Base-by-base conservation (phyloP, 2,113 vertebrate species). In the Daboia siamensis region DNA sequence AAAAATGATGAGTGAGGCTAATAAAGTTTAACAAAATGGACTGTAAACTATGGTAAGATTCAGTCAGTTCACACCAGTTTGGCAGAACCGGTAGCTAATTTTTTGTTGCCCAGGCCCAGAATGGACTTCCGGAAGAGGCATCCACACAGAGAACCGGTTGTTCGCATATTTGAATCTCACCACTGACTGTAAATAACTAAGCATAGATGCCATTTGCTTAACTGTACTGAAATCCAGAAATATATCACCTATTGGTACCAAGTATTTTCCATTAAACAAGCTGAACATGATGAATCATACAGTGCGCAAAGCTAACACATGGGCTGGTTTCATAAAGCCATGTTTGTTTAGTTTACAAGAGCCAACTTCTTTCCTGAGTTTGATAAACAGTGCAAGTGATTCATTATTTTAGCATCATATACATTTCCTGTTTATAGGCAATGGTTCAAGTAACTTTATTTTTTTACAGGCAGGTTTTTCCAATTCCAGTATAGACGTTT, bases 351-450 rank as follows among this genome's bases (percentile, higher is more conserved):
- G 88, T 90, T 92, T 93, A 93, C 33, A 90, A 48, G 56, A 90
- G 87, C 9, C 91, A 33, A 88, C 93, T 94, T 96, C 69, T 95
- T 96, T 95, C 94, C 95, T 95, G 89, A 51, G 2, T 95, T 92
- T 88, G 93, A 92, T 88, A 96, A 93, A 95, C 95, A 95, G 94
- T 92, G 94, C 59, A 94, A 94, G 84, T 96, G 96, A 97, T 92
- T 95, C 94, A 96, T 64, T 90, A 93, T 93, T 96, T 96, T 96
- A 94, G 94, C 92, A 94, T 52, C 94, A 91, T 95, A 94, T 95
- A 96, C 90, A 91, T 97, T 96, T 96, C 95, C 95, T 96, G 96
- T 96, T 96, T 96, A 95, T 95, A 94, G 94, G 93, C 57, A 92
- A 90, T 89, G 90, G 84, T 0, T 0, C 93, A 92, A 96, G 91